A percentile compares a stretch with the other conserved stretches of the same genome.
Conservation (phyloP, 1,140 invertebrate genomes). For the Drosophila melanogaster region DNA sequence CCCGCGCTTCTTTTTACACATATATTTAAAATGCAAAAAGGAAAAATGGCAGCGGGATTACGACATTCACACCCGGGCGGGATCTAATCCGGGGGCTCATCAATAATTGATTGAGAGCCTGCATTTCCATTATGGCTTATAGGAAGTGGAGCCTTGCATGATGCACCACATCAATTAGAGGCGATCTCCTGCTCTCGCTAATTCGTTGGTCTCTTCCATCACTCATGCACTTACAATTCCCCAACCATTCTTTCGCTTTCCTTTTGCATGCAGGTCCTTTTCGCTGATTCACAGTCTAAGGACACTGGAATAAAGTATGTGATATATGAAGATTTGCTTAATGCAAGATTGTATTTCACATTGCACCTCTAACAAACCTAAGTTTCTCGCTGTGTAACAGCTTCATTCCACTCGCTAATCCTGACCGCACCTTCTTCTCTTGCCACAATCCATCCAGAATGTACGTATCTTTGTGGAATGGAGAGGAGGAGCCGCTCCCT, state of each 20-base stretch:
- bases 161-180: conserved; percentile 41
- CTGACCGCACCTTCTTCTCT: conserved; percentile 12
- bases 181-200: conserved; percentile 41
- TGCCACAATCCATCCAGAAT: conserved; percentile 41
- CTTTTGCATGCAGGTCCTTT: background rate
- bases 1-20: conserved; percentile 12
- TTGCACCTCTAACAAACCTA: no score
- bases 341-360: background rate
- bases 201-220: conserved; percentile 44
- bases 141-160: conserved; percentile 25
- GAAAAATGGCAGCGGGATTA: conserved; percentile 33
- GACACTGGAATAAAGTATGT: background rate
- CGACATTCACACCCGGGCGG: conserved; percentile 34
- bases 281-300: conserved; percentile 3
- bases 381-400: conserved; percentile 27
- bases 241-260: background rate
- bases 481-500: conserved; percentile 21
- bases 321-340: no score
- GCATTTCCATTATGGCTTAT: conserved; percentile 41
- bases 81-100: conserved; percentile 41
- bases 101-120: conserved; percentile 52
- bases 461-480: conserved; percentile 21
- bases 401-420: conserved; percentile 46
- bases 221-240: conserved; percentile 40
- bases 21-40: conserved; percentile 42